Percentiles rank a stretch among this genome's conserved stretches.
Conservation (phyloP, 2,888 invertebrate species). For the Iselma pallidipennis region DNA sequence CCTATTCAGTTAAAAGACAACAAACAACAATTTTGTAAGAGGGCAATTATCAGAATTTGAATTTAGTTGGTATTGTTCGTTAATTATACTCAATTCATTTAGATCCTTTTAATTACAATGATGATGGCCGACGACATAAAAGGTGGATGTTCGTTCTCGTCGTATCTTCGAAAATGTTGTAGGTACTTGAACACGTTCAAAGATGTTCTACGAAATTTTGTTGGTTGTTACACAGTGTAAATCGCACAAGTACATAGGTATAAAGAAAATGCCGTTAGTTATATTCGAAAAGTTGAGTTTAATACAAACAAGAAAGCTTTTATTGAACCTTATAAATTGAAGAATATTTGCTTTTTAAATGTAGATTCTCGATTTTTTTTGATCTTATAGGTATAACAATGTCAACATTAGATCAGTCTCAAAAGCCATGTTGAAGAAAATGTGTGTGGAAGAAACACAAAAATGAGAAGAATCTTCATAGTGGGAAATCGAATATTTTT, state of each 20-base stretch:
- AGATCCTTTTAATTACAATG: conserved; percentile 39
- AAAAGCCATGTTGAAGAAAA: too few species aligned
- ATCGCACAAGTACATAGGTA: not conserved
- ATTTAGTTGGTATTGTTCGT: conserved; percentile 29
- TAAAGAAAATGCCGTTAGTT: not conserved
- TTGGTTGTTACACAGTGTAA: not conserved
- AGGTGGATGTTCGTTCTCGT: too few species aligned
- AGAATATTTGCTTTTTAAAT: too few species aligned
- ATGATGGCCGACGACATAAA: too few species aligned
- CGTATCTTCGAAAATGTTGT: too few species aligned
- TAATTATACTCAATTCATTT: conserved; percentile 39
- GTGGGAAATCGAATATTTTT: too few species aligned
- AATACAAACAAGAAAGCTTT: not conserved
- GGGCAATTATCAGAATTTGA: conserved; percentile 24
- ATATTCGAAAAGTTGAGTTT: not conserved
- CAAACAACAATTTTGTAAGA: not conserved
- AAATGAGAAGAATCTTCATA: too few species aligned
- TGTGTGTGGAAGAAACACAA: too few species aligned
- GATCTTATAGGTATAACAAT: too few species aligned
- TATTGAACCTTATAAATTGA: not conserved
- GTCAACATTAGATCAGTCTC: too few species aligned
- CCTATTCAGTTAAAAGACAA: conserved; percentile 1
- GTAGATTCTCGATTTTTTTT: too few species aligned
- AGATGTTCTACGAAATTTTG: not conserved
- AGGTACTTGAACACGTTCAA: not conserved